Percentiles rank a stretch among this genome's conserved stretches.
Evolutionary conservation across 2,113 vertebrate genomes (phyloP).

Genomic region (Strigops habroptila): DNA sequence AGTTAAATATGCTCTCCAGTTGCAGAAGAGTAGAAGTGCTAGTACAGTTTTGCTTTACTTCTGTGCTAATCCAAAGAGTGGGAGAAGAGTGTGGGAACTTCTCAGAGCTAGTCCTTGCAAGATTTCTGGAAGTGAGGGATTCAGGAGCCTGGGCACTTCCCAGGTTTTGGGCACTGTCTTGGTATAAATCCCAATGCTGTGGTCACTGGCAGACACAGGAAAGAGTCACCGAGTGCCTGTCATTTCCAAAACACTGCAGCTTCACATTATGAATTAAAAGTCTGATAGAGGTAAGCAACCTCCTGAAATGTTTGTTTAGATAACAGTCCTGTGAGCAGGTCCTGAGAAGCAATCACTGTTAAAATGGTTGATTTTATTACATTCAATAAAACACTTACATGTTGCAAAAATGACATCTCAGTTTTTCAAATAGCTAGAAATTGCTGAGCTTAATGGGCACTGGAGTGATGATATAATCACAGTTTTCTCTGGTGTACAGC

Average conservation of each 20-base stretch:
- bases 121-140: background rate
- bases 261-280: constrained; percentile 27
- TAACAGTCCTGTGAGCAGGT: background rate
- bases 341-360: constrained; percentile 15
- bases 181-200: background rate
- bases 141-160: background rate
- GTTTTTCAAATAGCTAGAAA: constrained; percentile 43
- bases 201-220: background rate
- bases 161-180: background rate
- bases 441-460: constrained; percentile 46
- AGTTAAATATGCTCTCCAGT: background rate
- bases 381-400: constrained; percentile 3
- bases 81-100: background rate
- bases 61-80: background rate
- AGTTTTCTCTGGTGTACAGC: constrained; percentile 23
- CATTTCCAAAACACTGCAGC: background rate
- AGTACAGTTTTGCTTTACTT: background rate
- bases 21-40: background rate
- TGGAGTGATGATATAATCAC: constrained; percentile 55
- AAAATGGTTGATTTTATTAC: constrained; percentile 46
- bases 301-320: constrained; percentile 38
- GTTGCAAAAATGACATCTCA: constrained; percentile 31
- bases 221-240: background rate
- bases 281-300: background rate
- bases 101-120: background rate